A percentile compares a stretch with the other conserved stretches of the same genome.
These are phyloP conservation scores for Teleogryllus oceanicus DNA, from an alignment of 2,888 invertebrate genomes.

Conservation along the genomic window DNA sequence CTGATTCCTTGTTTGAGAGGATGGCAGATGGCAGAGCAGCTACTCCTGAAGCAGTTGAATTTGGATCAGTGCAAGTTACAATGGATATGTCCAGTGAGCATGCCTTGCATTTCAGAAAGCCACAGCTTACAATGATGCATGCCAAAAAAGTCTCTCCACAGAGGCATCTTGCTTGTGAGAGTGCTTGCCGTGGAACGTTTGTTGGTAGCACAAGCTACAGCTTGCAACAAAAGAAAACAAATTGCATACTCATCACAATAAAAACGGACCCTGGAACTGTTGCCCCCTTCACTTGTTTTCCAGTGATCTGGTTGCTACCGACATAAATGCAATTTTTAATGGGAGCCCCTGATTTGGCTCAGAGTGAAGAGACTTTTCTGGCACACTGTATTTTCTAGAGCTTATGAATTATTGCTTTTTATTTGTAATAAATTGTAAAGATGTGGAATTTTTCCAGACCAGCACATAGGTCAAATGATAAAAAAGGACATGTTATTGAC, in stretches of 20 bases:
- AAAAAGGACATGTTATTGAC: constrained; percentile 69
- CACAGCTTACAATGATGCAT: background rate
- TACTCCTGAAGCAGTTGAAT: constrained; percentile 56
- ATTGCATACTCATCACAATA: background rate
- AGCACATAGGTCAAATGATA: constrained; percentile 80
- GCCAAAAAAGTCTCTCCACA: background rate
- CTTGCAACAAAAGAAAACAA: background rate
- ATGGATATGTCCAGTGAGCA: constrained; percentile 81
- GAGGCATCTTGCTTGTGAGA: background rate
- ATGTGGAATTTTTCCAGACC: constrained; percentile 59
- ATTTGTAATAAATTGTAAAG: background rate
- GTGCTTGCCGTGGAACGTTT: too few relatives aligned
- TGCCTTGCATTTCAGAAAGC: background rate
- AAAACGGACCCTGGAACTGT: too few relatives aligned
- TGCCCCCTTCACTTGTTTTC: too few relatives aligned
- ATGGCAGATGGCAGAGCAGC: constrained; percentile 59
- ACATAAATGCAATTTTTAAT: too few relatives aligned
- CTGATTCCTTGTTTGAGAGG: constrained; percentile 60
- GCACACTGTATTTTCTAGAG: background rate
- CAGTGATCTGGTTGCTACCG: too few relatives aligned
- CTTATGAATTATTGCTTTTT: background rate
- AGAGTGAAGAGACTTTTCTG: too few relatives aligned
- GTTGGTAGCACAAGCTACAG: too few relatives aligned
- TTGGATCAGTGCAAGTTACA: constrained; percentile 65
- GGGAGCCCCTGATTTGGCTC: too few relatives aligned